Evolutionary conservation across 2,797 vertebrate genomes (phyloP).

Genomic region (Eleutherodactylus coqui): DNA sequence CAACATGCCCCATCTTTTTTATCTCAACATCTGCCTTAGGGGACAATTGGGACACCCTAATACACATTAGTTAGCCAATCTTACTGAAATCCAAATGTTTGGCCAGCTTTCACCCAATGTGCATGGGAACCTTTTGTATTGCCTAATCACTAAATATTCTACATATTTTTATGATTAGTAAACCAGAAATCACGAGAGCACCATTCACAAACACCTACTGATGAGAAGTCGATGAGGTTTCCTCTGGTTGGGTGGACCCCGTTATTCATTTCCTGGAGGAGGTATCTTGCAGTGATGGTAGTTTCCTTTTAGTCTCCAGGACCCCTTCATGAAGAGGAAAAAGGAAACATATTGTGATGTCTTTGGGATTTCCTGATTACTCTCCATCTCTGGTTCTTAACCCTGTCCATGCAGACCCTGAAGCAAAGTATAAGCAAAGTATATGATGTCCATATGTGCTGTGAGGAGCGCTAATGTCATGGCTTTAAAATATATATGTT

Average conservation of each 20-base stretch:
- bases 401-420: not conserved
- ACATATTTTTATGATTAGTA: not conserved
- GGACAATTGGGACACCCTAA: no score
- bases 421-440: not conserved
- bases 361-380: conserved; percentile 34
- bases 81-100: no score
- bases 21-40: no score
- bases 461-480: not conserved
- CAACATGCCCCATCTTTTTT: no score
- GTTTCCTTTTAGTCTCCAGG: conserved; percentile 20
- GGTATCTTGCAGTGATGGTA: conserved; percentile 10
- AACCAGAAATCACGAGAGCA: not conserved
- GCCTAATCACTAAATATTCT: not conserved
- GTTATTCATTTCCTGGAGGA: conserved; percentile 18
- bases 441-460: not conserved
- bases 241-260: not conserved
- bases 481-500: not conserved
- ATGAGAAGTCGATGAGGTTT: not conserved
- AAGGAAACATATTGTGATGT: conserved; percentile 36
- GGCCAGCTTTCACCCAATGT: no score
- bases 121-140: no score
- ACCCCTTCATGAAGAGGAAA: conserved; percentile 12
- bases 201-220: not conserved
- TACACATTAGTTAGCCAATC: no score
- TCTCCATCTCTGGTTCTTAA: conserved; percentile 6